These are phyloP conservation scores for Phoxinus phoxinus DNA, from an alignment of 2,113 vertebrate genomes.

Conservation along the genomic window DNA sequence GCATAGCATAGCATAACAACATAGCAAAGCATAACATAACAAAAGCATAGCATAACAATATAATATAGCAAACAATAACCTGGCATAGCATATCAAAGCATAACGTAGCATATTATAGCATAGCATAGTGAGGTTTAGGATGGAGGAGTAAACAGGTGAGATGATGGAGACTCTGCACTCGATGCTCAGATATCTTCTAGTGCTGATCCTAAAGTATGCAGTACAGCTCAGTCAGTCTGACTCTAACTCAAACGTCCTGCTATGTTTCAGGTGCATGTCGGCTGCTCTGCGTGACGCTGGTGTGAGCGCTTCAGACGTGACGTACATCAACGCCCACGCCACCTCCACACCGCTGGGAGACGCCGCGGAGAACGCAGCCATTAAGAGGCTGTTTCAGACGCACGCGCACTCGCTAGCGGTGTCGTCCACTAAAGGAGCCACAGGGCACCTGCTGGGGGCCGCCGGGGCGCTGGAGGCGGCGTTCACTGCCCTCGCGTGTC, in stretches of 20 bases:
- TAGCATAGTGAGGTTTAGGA: no score
- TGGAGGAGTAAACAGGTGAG: no score
- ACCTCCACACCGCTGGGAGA: constrained; percentile 95
- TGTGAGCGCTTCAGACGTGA: constrained; percentile 80
- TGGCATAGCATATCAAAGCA: no score
- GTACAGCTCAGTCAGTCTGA: no score
- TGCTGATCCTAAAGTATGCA: not conserved
- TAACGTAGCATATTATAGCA: no score
- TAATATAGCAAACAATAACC: no score
- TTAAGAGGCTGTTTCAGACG: constrained; percentile 87
- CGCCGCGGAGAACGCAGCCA: constrained; percentile 91
- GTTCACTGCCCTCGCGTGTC: constrained; percentile 90
- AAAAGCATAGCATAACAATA: no score
- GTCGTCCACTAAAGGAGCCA: constrained; percentile 97
- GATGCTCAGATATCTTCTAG: no score
- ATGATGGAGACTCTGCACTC: no score
- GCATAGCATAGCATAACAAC: no score
- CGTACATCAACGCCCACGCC: constrained; percentile 93
- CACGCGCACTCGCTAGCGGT: constrained; percentile 77
- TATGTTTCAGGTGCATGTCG: constrained; percentile 86
- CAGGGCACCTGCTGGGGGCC: constrained; percentile 92
- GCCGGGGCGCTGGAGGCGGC: constrained; percentile 91
- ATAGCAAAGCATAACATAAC: no score
- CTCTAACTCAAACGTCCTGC: not conserved
- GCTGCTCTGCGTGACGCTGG: constrained; percentile 87